These are phyloP conservation scores for Heteromyza rotundicornis DNA, from an alignment of 2,888 invertebrate species.

Conservation along the genomic window DNA sequence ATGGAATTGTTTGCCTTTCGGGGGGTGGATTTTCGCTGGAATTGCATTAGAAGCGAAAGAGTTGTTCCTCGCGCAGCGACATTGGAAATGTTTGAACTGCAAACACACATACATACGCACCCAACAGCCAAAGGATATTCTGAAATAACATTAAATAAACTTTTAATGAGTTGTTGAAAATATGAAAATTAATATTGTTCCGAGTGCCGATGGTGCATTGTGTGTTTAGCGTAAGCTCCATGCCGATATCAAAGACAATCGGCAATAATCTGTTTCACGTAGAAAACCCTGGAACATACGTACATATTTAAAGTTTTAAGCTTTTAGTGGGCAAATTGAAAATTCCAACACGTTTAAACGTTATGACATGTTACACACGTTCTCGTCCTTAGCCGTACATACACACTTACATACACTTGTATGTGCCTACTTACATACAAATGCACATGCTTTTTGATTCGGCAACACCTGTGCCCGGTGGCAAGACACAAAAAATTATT, in stretches of 20 bases:
- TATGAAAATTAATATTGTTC: conserved; percentile 14
- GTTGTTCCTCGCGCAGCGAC: conserved; percentile 36
- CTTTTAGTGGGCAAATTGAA: conserved; percentile 26
- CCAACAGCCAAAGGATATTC: no score
- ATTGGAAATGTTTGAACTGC: background rate
- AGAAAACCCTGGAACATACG: no score
- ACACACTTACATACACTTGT: no score
- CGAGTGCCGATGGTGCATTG: background rate
- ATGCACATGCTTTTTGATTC: conserved; percentile 37
- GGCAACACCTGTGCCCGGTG: conserved; percentile 47
- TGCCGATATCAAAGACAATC: no score
- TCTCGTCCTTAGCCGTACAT: conserved; percentile 21
- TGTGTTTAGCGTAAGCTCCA: no score
- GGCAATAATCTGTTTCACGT: no score
- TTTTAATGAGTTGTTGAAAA: conserved; percentile 31
- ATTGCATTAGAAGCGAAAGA: conserved; percentile 52
- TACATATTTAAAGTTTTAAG: no score
- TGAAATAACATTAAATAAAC: conserved; percentile 31
- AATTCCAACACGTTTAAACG: conserved; percentile 55
- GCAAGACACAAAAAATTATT: conserved; percentile 30
- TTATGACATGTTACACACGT: conserved; percentile 54
- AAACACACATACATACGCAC: conserved; percentile 11
- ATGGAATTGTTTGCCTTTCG: conserved; percentile 54
- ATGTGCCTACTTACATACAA: no score
- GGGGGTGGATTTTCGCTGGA: conserved; percentile 44